Evolutionary conservation across 2,113 vertebrate genomes (phyloP).

Genomic region (Pygoscelis adeliae): DNA sequence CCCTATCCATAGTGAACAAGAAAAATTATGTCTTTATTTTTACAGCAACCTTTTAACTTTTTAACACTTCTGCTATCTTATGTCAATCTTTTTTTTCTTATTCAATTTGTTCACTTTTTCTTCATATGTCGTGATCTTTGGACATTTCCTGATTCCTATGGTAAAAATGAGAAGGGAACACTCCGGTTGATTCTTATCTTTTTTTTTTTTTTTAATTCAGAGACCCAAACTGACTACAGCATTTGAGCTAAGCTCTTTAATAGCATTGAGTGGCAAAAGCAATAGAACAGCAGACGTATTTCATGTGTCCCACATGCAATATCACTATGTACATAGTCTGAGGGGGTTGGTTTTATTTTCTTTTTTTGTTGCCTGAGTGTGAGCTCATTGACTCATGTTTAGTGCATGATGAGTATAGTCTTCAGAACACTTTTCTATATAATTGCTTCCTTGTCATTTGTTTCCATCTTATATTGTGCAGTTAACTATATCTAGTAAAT

Average conservation of each 20-base stretch:
- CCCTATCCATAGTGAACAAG: background rate
- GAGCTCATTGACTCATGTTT: background rate
- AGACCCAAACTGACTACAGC: background rate
- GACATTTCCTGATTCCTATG: background rate
- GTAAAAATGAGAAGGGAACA: background rate
- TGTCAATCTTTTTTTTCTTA: background rate
- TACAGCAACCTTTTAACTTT: background rate
- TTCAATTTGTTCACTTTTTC: background rate
- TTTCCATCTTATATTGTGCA: background rate
- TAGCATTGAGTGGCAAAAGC: background rate
- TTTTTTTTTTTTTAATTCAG: background rate
- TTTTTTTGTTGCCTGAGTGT: background rate
- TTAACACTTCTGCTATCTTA: background rate
- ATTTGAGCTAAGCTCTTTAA: background rate
- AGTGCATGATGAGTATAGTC: background rate
- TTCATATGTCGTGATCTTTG: background rate
- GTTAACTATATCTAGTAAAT: background rate
- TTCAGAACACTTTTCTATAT: background rate
- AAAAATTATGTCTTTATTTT: background rate
- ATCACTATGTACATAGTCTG: background rate
- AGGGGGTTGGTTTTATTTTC: background rate
- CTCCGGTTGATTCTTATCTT: rapidly evolving
- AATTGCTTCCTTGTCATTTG: background rate
- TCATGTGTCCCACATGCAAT: background rate
- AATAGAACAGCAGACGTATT: background rate